A percentile compares a stretch with the other conserved stretches of the same genome.
Conservation (phyloP, 2,888 invertebrate genomes). For the Troides aeacus region DNA sequence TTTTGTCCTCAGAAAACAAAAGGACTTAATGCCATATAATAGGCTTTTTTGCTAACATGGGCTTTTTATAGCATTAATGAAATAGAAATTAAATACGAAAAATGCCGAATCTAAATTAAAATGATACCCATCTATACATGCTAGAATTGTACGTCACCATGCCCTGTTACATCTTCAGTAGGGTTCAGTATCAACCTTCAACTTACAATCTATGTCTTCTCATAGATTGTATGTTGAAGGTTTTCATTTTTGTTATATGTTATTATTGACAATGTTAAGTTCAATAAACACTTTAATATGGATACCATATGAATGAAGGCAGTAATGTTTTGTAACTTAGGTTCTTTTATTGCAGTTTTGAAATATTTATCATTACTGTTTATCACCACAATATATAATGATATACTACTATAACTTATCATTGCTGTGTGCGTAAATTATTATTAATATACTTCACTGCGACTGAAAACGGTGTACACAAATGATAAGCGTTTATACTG, state of each 20-base stretch:
- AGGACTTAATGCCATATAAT: background rate
- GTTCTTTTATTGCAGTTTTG: conserved; percentile 22
- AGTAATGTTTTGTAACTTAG: conserved; percentile 13
- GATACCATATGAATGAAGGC: background rate
- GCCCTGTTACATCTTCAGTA: too few species aligned
- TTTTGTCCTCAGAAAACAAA: too few species aligned
- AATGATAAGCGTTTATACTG: conserved; percentile 10
- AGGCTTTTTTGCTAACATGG: background rate
- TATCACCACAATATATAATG: conserved; percentile 6
- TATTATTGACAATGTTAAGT: conserved; percentile 11
- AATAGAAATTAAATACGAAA: background rate
- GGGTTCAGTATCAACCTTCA: too few species aligned
- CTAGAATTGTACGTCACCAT: too few species aligned
- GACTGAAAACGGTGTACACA: conserved; percentile 25
- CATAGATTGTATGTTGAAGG: too few species aligned
- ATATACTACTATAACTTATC: conserved; percentile 4
- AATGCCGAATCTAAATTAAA: background rate
- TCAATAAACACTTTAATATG: background rate
- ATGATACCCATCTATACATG: too few species aligned
- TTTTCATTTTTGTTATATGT: too few species aligned
- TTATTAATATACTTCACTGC: conserved; percentile 9
- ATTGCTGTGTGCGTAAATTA: conserved; percentile 6
- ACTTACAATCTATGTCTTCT: too few species aligned
- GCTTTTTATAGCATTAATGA: background rate
- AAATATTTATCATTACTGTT: conserved; percentile 12